These are phyloP conservation scores for Macrosteles quadrilineatus DNA, from an alignment of 1,140 invertebrate species.

Conservation along the genomic window DNA sequence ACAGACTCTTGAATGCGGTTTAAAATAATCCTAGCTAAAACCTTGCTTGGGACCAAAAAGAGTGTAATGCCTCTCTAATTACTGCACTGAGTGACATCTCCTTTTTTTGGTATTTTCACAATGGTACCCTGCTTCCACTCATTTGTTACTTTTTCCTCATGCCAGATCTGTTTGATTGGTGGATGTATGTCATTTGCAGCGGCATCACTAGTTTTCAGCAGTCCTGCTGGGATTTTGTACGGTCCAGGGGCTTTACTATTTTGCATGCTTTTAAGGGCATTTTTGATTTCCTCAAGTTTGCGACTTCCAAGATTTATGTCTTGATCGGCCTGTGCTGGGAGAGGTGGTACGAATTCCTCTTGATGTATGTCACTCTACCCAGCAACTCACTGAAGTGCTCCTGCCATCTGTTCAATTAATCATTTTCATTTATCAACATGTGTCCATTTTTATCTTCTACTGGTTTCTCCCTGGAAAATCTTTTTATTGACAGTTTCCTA, in stretches of 20 bases:
- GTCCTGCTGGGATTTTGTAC: no score
- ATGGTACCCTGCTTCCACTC: neutral
- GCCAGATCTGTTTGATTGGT: neutral
- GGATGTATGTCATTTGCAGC: neutral
- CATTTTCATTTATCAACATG: neutral
- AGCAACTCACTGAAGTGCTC: no score
- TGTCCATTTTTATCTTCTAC: neutral
- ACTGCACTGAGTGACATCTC: neutral
- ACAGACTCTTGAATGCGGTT: constrained; percentile 1
- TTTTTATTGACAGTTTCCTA: neutral
- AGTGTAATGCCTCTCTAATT: neutral
- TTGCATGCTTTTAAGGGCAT: no score
- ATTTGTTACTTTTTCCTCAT: neutral
- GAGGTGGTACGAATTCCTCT: neutral
- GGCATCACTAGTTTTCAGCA: neutral
- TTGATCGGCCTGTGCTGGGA: neutral
- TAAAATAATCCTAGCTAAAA: constrained; percentile 1
- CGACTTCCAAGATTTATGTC: no score
- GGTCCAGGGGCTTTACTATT: no score
- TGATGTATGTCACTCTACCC: neutral
- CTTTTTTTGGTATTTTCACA: neutral
- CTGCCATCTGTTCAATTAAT: neutral
- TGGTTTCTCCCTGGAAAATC: neutral
- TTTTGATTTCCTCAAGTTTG: no score
- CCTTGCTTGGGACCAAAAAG: neutral